These are phyloP conservation scores for Rhingia campestris DNA, from an alignment of 2,888 invertebrate genomes.

Conservation along the genomic window DNA sequence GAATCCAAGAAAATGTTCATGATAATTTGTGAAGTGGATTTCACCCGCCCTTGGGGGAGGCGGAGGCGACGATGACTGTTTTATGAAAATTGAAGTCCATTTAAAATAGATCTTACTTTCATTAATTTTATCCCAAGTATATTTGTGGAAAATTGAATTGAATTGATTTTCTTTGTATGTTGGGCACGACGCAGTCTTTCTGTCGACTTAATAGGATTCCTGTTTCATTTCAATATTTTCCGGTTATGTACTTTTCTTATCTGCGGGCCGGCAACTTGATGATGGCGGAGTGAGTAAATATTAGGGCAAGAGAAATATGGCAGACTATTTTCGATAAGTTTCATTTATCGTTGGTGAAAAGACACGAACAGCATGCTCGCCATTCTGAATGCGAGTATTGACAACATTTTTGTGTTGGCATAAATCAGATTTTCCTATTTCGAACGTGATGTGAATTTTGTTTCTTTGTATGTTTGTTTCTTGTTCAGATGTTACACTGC, in stretches of 20 bases:
- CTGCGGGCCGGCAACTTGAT: conserved; percentile 5
- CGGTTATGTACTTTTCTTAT: conserved; percentile 26
- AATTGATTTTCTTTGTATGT: conserved; percentile 65
- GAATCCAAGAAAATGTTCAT: conserved; percentile 68
- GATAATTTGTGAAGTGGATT: conserved; percentile 73
- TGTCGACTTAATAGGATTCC: conserved; percentile 21
- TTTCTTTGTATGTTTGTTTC: not conserved
- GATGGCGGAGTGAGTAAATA: conserved; percentile 26
- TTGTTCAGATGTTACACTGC: conserved; percentile 1
- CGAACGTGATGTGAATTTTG: conserved; percentile 63
- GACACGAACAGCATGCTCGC: conserved; percentile 62
- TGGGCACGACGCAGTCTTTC: not conserved
- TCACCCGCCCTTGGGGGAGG: conserved; percentile 14
- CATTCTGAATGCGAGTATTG: conserved; percentile 41
- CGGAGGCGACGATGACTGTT: conserved; percentile 31
- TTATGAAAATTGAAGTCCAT: conserved; percentile 68
- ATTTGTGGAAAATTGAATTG: conserved; percentile 66
- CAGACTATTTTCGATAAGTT: conserved; percentile 50
- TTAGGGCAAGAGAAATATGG: conserved; percentile 24
- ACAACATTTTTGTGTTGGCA: conserved; percentile 53
- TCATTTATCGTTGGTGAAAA: conserved; percentile 38
- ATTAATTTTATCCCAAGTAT: conserved; percentile 64
- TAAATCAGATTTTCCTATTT: conserved; percentile 62
- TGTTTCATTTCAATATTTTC: conserved; percentile 47
- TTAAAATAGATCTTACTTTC: conserved; percentile 62